These are phyloP conservation scores for Fulica atra DNA, from an alignment of 2,113 vertebrate species.

Conservation along the genomic window DNA sequence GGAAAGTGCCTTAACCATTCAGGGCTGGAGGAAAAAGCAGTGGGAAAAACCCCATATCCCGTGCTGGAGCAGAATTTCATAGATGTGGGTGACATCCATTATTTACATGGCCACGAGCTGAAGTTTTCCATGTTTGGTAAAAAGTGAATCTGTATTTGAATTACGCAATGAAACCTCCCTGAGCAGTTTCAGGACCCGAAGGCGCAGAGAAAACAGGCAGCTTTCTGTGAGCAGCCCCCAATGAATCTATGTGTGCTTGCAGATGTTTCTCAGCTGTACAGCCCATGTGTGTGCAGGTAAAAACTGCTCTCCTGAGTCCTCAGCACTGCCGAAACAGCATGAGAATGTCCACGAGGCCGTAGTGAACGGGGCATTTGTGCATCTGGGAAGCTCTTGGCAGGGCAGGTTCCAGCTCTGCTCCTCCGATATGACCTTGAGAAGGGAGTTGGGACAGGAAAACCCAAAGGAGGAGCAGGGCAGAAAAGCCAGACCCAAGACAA, in stretches of 20 bases:
- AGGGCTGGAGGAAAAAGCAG: background rate
- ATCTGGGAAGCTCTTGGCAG: background rate
- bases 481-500: background rate
- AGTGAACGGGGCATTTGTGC: background rate
- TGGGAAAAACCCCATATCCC: background rate
- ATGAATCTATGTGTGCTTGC: background rate
- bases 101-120: conserved; percentile 30
- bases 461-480: background rate
- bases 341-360: fast-evolving
- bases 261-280: background rate
- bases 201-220: background rate
- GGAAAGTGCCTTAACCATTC: background rate
- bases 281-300: background rate
- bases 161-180: conserved; percentile 3
- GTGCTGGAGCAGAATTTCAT: background rate
- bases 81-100: conserved; percentile 17
- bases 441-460: fast-evolving
- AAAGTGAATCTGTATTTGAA: conserved; percentile 34
- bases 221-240: background rate
- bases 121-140: conserved; percentile 74
- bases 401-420: background rate
- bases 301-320: background rate
- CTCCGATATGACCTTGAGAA: background rate
- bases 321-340: fast-evolving
- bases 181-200: background rate